phyloP scores from a whole-genome alignment of 2,888 invertebrate genomes.

The Galerucella calmariensis region DNA sequence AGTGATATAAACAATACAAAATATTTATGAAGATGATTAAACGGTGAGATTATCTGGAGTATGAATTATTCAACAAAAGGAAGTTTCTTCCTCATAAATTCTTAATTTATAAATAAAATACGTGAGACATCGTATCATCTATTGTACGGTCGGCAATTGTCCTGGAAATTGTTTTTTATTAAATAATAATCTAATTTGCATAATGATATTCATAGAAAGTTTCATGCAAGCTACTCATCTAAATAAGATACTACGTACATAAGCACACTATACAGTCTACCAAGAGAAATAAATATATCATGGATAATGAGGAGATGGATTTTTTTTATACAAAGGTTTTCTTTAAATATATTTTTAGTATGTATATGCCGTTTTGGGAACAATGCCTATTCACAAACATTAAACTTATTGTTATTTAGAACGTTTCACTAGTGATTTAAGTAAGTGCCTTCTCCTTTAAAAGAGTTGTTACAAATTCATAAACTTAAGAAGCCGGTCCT shows the following conservation, averaged over 20 bases:
- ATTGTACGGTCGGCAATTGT: neutral
- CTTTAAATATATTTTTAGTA: neutral
- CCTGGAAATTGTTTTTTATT: conserved; percentile 10
- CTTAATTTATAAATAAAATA: neutral
- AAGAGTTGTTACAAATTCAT: too few relatives aligned
- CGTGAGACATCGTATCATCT: neutral
- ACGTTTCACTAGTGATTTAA: neutral
- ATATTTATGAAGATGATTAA: too few relatives aligned
- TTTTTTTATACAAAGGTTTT: conserved; percentile 27
- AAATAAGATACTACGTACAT: conserved; percentile 12
- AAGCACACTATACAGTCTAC: conserved; percentile 30
- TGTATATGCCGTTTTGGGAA: conserved; percentile 44
- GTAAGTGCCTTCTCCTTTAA: too few relatives aligned
- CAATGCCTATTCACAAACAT: conserved; percentile 50
- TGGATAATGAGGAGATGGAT: conserved; percentile 19
- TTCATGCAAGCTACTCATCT: conserved; percentile 21
- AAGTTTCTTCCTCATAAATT: too few relatives aligned
- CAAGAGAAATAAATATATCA: conserved; percentile 18
- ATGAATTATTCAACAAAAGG: too few relatives aligned
- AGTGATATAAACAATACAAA: too few relatives aligned
- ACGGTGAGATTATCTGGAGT: too few relatives aligned
- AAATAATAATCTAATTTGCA: conserved; percentile 5
- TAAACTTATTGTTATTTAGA: neutral
- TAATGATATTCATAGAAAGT: neutral
- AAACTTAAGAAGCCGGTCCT: too few relatives aligned